These are phyloP conservation scores for Spialia ferax DNA, from an alignment of 2,888 invertebrate species.

Conservation along the genomic window DNA sequence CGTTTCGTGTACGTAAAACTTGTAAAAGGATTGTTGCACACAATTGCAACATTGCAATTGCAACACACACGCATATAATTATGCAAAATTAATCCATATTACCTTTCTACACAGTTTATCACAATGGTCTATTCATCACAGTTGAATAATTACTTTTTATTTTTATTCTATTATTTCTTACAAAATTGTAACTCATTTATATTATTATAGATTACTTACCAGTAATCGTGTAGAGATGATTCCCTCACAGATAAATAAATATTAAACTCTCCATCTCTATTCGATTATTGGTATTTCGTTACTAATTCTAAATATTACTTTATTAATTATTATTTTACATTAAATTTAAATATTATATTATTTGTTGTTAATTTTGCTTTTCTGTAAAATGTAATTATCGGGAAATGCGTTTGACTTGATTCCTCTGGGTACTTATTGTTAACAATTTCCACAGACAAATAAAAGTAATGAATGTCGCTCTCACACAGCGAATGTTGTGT, in stretches of 20 bases:
- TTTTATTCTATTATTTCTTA: constrained; percentile 13
- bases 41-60: no score
- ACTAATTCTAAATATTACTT: constrained; percentile 23
- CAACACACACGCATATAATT: neutral
- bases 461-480: constrained; percentile 59
- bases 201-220: constrained; percentile 3
- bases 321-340: constrained; percentile 29
- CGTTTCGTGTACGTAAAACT: constrained; percentile 16
- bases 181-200: constrained; percentile 23
- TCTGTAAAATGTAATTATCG: constrained; percentile 42
- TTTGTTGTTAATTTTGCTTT: constrained; percentile 55
- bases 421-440: constrained; percentile 76
- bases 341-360: constrained; percentile 52
- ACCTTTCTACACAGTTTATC: constrained; percentile 29
- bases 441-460: constrained; percentile 64
- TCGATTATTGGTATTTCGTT: constrained; percentile 22
- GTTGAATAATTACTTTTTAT: constrained; percentile 26
- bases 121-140: constrained; percentile 39
- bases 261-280: constrained; percentile 11
- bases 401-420: constrained; percentile 49
- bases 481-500: constrained; percentile 69
- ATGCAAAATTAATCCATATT: neutral
- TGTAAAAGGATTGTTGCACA: constrained; percentile 3
- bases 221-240: constrained; percentile 6
- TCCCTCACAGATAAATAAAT: constrained; percentile 21